These are phyloP conservation scores for Andrena dorsata DNA, from an alignment of 2,888 invertebrate species.

Conservation along the genomic window DNA sequence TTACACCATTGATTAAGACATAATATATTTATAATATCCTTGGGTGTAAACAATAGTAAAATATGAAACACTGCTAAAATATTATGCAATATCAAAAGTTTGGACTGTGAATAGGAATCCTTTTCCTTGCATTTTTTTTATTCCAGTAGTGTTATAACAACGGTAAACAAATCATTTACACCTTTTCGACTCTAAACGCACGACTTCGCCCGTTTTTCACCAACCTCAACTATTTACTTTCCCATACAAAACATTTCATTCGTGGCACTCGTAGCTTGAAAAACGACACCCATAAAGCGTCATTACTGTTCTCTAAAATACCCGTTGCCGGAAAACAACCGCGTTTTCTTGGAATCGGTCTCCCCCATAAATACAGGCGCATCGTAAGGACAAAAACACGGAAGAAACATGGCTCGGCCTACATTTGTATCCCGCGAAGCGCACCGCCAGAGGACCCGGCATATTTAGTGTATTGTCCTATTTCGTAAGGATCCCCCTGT, in stretches of 20 bases:
- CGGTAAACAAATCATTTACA: constrained; percentile 3
- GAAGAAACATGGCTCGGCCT: constrained; percentile 62
- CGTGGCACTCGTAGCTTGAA: constrained; percentile 26
- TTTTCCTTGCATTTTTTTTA: background rate
- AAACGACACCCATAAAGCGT: constrained; percentile 40
- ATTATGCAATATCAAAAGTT: background rate
- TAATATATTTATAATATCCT: too few species aligned
- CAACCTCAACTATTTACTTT: constrained; percentile 15
- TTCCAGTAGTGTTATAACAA: background rate
- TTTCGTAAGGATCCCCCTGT: constrained; percentile 73
- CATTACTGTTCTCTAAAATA: constrained; percentile 45
- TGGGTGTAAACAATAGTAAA: too few species aligned
- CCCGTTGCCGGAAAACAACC: constrained; percentile 15
- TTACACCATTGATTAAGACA: too few species aligned
- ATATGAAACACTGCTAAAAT: background rate
- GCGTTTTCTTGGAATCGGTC: constrained; percentile 60
- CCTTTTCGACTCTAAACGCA: constrained; percentile 1
- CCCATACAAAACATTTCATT: constrained; percentile 29
- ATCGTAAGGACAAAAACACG: constrained; percentile 62
- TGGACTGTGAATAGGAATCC: background rate
- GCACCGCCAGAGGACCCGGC: constrained; percentile 57
- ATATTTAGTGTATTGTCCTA: constrained; percentile 79
- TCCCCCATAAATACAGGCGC: constrained; percentile 51
- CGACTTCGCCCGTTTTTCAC: constrained; percentile 4
- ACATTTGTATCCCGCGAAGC: constrained; percentile 66